These are phyloP conservation scores for Sarcoramphus papa DNA, from an alignment of 2,797 vertebrate species.

Conservation along the genomic window DNA sequence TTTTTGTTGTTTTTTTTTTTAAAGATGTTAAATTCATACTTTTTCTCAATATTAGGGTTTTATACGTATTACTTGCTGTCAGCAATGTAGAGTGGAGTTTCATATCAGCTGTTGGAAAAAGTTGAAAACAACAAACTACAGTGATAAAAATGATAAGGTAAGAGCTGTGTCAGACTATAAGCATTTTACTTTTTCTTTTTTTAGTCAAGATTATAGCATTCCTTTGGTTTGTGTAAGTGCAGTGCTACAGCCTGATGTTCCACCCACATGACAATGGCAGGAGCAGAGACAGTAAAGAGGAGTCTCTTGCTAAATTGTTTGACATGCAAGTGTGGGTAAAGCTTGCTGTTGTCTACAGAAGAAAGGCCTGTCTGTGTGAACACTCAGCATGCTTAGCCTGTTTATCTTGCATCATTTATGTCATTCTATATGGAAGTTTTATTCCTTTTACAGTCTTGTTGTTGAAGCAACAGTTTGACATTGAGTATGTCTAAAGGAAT, in stretches of 20 bases:
- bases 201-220: neutral
- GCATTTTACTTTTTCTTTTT: neutral
- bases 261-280: neutral
- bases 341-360: neutral
- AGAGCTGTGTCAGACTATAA: neutral
- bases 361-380: neutral
- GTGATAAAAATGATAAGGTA: slow-evolving; percentile 93
- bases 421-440: neutral
- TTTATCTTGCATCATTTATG: neutral
- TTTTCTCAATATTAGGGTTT: slow-evolving; percentile 80
- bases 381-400: neutral
- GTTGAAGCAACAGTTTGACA: neutral
- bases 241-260: neutral
- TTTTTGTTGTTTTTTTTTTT: neutral
- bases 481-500: neutral
- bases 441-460: neutral
- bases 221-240: neutral
- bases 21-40: neutral
- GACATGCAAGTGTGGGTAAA: neutral
- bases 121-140: slow-evolving; percentile 78
- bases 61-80: slow-evolving; percentile 85
- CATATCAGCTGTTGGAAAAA: slow-evolving; percentile 93
- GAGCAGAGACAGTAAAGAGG: neutral
- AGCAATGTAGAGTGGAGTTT: slow-evolving; percentile 87
- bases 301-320: neutral